phyloP scores from a whole-genome alignment of 1,140 invertebrate genomes.

The Papilio dardanus region DNA sequence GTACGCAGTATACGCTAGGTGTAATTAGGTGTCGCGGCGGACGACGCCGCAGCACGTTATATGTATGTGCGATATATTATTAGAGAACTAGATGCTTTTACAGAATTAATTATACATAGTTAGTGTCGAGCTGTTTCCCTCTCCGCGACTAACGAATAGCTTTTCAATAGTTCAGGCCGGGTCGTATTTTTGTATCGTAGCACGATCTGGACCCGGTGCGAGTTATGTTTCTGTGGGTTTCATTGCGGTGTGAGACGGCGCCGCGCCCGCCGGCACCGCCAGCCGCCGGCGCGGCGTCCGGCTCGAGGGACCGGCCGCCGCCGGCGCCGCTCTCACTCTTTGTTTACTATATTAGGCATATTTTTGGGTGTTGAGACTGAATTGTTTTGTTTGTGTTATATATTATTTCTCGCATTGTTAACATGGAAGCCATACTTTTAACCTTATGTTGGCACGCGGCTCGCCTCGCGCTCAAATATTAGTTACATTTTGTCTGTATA shows the following conservation, averaged over 20 bases:
- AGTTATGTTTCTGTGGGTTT: background rate
- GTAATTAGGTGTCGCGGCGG: slow-evolving; percentile 60
- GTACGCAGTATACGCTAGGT: slow-evolving; percentile 80
- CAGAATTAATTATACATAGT: slow-evolving; percentile 59
- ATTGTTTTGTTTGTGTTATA: slow-evolving; percentile 81
- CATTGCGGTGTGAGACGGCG: background rate
- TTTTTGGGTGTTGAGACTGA: slow-evolving; percentile 80
- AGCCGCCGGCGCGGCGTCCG: background rate
- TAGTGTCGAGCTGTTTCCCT: slow-evolving; percentile 62
- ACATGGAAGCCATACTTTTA: slow-evolving; percentile 67
- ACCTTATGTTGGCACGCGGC: slow-evolving; percentile 46
- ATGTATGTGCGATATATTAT: slow-evolving; percentile 73
- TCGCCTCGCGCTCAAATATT: slow-evolving; percentile 40
- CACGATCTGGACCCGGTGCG: slow-evolving; percentile 30
- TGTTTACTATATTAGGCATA: slow-evolving; percentile 71
- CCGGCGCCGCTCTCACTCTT: slow-evolving; percentile 19
- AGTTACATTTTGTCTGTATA: slow-evolving; percentile 78
- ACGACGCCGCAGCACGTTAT: slow-evolving; percentile 49
- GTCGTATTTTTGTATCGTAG: slow-evolving; percentile 74
- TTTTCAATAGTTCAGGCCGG: slow-evolving; percentile 57
- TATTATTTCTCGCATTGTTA: slow-evolving; percentile 79
- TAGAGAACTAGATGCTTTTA: slow-evolving; percentile 75
- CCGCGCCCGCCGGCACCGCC: background rate
- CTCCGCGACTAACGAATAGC: slow-evolving; percentile 48
- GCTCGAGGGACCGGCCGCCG: background rate